Evolutionary conservation across 1,140 invertebrate species (phyloP).

Genomic region (Mizuhopecten yessoensis): DNA sequence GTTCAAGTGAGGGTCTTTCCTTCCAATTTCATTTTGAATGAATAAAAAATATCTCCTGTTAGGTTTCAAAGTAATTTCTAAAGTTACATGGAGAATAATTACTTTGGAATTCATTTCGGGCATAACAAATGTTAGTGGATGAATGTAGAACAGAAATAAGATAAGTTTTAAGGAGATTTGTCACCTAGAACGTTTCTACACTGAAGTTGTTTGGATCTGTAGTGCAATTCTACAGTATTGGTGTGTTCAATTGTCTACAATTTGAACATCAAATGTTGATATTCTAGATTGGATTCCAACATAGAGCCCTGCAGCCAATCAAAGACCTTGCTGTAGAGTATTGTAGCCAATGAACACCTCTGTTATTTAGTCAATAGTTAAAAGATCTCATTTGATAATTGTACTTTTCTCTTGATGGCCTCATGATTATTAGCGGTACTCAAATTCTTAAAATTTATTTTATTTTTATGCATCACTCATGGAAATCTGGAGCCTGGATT

Average conservation of each 20-base stretch:
- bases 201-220: neutral
- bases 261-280: neutral
- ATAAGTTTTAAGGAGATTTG: neutral
- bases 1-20: neutral
- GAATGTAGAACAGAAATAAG: neutral
- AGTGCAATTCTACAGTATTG: neutral
- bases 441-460: too few species aligned
- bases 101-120: neutral
- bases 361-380: neutral
- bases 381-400: too few species aligned
- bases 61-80: neutral
- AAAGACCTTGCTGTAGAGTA: neutral
- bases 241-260: neutral
- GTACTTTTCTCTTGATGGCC: too few species aligned
- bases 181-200: neutral
- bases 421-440: too few species aligned
- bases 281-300: neutral
- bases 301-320: neutral
- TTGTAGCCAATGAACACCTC: neutral
- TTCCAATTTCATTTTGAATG: conserved; percentile 6
- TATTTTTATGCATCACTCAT: too few species aligned
- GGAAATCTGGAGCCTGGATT: too few species aligned
- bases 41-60: neutral
- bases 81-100: neutral
- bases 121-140: neutral